Evolutionary conservation across 2,888 invertebrate genomes (phyloP), one percentile per base, ranked within the genome.

Genomic region (Dryocosmus kuriphilus): DNA sequence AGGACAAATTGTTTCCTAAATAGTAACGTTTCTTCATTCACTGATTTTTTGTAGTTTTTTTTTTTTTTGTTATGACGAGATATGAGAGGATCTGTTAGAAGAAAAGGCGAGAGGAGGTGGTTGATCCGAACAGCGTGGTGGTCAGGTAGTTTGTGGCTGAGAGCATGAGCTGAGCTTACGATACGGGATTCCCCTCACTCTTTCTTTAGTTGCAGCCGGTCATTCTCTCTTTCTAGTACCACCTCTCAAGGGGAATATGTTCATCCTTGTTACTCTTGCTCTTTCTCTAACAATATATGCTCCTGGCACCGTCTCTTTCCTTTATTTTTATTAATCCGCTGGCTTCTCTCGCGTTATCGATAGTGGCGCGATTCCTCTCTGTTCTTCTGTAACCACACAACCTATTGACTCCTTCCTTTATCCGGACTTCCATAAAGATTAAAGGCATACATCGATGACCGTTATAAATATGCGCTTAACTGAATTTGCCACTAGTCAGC

Each of bases 111-210:
- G 79, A 82, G 79, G 81, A 81, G 84, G 87, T 87, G 86, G 87
- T 81, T 88, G 88, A 88, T 91, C 89, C 88, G 89, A 79, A 86
- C 88, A 82, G 88, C 86, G 86, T 89, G 90, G 86, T 89, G 90
- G 91, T 89, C 88, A 89, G 90, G 89, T 91, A 88, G 90, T 90
- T 90, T 90, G 91, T 91, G 90, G 84, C 90, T 84, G 87, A 87
- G 86, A 88, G 88, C 76, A 78, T 78, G 80, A 80, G 75, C 41
- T 76, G 78, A 79, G 80, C 79, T 76, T 79, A 81, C 62, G 35
- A 63, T 35, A 63, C 62, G 27, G 27, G 16, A 27, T 71, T 57
- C 24, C 51, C 71, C 27, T 71, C 71, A 71, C 71, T 71, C 71
- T 71, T 27, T 65, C 61, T 30, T 61, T 19, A 61, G 16, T n/a